Conservation (phyloP, 1,140 invertebrate genomes). For the Polypedilum pembai region DNA sequence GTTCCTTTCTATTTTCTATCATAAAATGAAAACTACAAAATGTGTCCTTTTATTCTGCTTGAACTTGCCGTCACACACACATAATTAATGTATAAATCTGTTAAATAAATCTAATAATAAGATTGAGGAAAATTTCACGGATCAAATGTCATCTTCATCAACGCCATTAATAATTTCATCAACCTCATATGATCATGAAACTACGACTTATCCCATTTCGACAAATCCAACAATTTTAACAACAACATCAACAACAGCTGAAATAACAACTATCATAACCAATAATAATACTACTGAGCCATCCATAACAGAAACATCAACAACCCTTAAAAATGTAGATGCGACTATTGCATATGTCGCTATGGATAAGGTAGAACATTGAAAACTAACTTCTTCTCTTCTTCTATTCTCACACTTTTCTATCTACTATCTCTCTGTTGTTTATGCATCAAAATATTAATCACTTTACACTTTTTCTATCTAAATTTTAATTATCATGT, state of each 20-base stretch:
- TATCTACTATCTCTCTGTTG: constrained; percentile 31
- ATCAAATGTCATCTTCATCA: constrained; percentile 34
- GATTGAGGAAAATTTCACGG: constrained; percentile 45
- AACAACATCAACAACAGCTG: constrained; percentile 34
- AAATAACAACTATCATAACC: constrained; percentile 36
- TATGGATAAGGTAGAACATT: constrained; percentile 31
- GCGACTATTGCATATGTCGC: constrained; percentile 34
- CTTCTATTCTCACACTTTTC: constrained; percentile 30
- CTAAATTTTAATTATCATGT: constrained; percentile 8
- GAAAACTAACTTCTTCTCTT: constrained; percentile 31
- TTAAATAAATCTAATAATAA: constrained; percentile 44
- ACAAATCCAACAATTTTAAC: constrained; percentile 35
- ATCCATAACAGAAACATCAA: constrained; percentile 35
- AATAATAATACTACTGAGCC: constrained; percentile 37
- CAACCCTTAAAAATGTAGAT: constrained; percentile 34
- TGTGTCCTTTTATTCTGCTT: background rate
- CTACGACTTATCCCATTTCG: constrained; percentile 24
- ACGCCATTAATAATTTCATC: background rate
- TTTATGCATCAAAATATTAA: background rate
- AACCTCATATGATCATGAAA: constrained; percentile 33
- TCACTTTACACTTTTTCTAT: background rate
- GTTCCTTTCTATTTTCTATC: too few relatives aligned
- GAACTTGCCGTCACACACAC: too few relatives aligned
- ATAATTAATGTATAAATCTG: background rate
- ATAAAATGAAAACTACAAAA: too few relatives aligned